These are phyloP conservation scores for Rachycentron canadum DNA, from an alignment of 2,797 vertebrate species.

Conservation along the genomic window DNA sequence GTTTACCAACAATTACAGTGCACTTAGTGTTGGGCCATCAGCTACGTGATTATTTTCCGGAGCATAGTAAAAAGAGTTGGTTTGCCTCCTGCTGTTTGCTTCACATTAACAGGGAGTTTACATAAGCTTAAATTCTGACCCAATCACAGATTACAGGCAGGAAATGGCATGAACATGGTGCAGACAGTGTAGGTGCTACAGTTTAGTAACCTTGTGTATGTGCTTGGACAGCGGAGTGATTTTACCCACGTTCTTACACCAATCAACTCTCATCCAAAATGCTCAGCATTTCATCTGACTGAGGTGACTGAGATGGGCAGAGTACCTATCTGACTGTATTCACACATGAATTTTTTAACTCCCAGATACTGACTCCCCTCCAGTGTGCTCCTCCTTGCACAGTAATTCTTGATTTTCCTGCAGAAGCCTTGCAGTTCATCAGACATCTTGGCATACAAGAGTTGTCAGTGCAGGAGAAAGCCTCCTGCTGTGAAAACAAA, in stretches of 20 bases:
- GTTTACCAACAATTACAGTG: background rate
- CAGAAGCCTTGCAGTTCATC: constrained; percentile 44
- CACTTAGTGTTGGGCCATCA: background rate
- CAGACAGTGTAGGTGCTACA: background rate
- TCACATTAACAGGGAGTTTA: background rate
- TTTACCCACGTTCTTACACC: background rate
- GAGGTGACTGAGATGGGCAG: constrained; percentile 29
- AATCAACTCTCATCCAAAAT: constrained; percentile 16
- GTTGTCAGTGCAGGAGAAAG: constrained; percentile 33
- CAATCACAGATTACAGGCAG: background rate
- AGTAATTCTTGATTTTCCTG: constrained; percentile 43
- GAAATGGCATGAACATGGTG: background rate
- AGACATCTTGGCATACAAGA: constrained; percentile 30
- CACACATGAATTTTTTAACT: constrained; percentile 36
- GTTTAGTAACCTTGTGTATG: background rate
- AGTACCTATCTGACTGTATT: constrained; percentile 15
- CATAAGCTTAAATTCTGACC: background rate
- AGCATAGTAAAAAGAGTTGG: background rate
- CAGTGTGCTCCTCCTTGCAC: constrained; percentile 33
- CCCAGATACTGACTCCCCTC: constrained; percentile 35
- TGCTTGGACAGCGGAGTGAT: background rate
- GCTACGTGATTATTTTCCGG: background rate
- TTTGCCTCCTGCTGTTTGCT: constrained; percentile 1
- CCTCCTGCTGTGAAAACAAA: constrained; percentile 41
- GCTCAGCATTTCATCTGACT: constrained; percentile 16